Base-by-base conservation (phyloP, 2,797 vertebrate species). In the Paedocypris micromegethes region DNA sequence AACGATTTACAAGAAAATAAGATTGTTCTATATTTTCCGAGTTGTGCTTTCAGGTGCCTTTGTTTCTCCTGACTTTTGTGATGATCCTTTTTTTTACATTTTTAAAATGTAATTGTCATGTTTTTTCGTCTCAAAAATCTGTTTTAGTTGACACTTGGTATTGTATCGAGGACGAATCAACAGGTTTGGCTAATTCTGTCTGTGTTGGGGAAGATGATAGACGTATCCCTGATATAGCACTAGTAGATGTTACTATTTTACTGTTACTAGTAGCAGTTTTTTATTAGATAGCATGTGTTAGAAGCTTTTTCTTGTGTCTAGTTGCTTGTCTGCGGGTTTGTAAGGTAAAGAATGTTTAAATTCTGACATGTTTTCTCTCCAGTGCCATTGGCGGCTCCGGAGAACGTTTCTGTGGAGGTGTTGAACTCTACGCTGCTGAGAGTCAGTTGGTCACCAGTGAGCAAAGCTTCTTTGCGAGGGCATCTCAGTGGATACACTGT, bases 381-480 rank as follows among this genome's bases (percentile, higher is more conserved):
- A 99, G 96, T 92, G 80, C 96, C 96, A 4, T 86, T 92, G 55
- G 88, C 89, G 0, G 88, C 94, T 68, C 96, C 96, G 2, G 83
- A 74, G 2, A 77, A 92, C 0, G 81, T 94, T 2, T 83, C 87
- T 0, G 93, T 96, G 81, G 89, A 92, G 39, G 75, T 94, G 63
- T 60, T 95, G 79, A 97, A 97, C 87, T 89, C 89, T 74, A 93
- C 92, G 0, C 68, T 92, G 71, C 82, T 91, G 37, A 85, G 86
- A 82, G 94, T 95, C 69, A 92, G 85, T 80, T 99, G 96, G 96
- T 88, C 87, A 5, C 83, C 84, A 2, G 87, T 94, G 75, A 88
- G 92, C 5, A 88, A 88, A 75, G 88, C 89, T 77, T 88, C 90
- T 72, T 87, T 98, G 43, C 89, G 90, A 60, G 96, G 96, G 39